phyloP scores from a whole-genome alignment of 2,113 vertebrate species.

The Onychostoma macrolepis region DNA sequence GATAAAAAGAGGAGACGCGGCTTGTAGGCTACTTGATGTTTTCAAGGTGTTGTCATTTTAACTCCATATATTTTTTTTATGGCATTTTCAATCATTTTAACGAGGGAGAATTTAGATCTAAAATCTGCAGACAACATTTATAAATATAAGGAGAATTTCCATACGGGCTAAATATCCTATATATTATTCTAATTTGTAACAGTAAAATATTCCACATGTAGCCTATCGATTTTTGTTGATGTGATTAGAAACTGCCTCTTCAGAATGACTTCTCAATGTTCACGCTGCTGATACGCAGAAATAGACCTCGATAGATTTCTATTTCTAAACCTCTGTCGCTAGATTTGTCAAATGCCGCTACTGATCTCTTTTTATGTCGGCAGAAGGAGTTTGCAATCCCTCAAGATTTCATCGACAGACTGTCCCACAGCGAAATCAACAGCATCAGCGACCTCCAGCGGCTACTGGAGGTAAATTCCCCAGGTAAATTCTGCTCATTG shows the following conservation, averaged over 20 bases:
- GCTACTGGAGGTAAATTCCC: slow-evolving; percentile 97
- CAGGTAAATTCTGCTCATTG: slow-evolving; percentile 91
- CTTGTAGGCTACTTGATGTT: background rate
- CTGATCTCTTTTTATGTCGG: slow-evolving; percentile 53
- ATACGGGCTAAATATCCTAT: background rate
- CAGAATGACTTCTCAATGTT: background rate
- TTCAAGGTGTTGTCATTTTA: background rate
- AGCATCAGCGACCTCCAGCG: slow-evolving; percentile 99
- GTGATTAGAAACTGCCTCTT: background rate
- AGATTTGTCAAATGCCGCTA: slow-evolving; percentile 45
- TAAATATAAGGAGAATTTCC: background rate
- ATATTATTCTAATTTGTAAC: background rate
- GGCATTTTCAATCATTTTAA: background rate
- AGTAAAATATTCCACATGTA: background rate
- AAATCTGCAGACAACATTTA: background rate
- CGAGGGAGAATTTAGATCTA: background rate
- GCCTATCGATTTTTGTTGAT: background rate
- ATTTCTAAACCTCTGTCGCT: background rate
- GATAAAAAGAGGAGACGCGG: background rate
- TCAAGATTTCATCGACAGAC: slow-evolving; percentile 91
- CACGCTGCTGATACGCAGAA: background rate
- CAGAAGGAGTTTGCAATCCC: slow-evolving; percentile 91
- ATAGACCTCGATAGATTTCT: no score
- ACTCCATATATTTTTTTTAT: background rate
- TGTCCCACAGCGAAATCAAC: slow-evolving; percentile 95